Conservation (phyloP, 2,113 vertebrate species). For the Glareola pratincola region DNA sequence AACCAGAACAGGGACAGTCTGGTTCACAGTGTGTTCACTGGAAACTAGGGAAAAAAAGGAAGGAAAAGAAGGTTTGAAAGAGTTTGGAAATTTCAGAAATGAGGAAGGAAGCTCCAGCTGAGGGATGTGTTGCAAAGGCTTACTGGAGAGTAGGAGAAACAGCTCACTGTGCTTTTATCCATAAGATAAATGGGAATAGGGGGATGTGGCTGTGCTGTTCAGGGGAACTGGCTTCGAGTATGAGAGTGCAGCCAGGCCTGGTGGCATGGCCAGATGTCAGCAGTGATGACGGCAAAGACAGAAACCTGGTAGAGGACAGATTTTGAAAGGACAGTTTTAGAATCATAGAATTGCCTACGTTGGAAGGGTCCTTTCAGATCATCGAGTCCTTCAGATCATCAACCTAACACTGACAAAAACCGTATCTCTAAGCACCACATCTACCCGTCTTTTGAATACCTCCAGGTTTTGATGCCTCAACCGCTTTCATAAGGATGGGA, state of each 20-base stretch:
- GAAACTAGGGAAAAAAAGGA: neutral
- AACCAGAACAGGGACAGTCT: neutral
- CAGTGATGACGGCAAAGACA: neutral
- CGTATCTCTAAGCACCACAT: too few species aligned
- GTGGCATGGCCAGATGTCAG: neutral
- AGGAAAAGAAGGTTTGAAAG: neutral
- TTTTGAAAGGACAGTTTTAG: neutral
- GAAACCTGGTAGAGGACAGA: neutral
- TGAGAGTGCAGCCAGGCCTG: neutral
- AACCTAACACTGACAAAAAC: too few species aligned
- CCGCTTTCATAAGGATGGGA: neutral
- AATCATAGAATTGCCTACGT: too few species aligned
- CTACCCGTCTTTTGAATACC: too few species aligned
- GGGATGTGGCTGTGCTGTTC: neutral
- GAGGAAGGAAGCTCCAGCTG: neutral
- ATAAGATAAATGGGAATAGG: neutral
- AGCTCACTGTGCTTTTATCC: neutral
- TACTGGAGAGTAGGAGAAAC: neutral
- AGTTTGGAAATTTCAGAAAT: neutral
- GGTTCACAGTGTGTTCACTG: neutral
- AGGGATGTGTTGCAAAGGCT: neutral
- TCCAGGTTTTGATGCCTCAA: too few species aligned
- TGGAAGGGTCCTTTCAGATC: too few species aligned
- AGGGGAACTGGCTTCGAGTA: accelerated
- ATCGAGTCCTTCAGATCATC: too few species aligned